These are phyloP conservation scores for Naso thynnoides DNA, from an alignment of 2,797 vertebrate species.

Conservation along the genomic window DNA sequence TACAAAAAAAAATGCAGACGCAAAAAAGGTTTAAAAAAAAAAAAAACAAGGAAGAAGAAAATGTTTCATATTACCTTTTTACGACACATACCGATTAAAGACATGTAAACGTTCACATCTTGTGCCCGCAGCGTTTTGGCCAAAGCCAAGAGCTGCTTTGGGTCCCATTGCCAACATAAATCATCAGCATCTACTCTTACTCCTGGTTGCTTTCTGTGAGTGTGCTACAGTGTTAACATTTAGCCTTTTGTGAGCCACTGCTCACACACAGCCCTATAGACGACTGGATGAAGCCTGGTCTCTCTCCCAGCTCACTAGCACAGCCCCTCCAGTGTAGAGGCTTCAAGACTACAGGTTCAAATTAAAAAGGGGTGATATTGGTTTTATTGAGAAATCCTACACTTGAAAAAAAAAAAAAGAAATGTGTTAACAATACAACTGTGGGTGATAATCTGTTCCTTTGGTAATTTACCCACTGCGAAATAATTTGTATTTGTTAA, in stretches of 20 bases:
- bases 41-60: conserved; percentile 55
- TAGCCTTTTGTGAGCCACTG: conserved; percentile 51
- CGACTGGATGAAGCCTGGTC: conserved; percentile 40
- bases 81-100: conserved; percentile 76
- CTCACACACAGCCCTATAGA: conserved; percentile 59
- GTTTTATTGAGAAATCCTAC: conserved; percentile 76
- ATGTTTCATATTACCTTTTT: conserved; percentile 85
- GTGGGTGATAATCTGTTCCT: conserved; percentile 65
- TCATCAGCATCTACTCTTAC: conserved; percentile 84
- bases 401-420: conserved; percentile 67
- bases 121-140: conserved; percentile 65
- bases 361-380: conserved; percentile 64
- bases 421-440: conserved; percentile 66
- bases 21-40: conserved; percentile 53
- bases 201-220: conserved; percentile 59
- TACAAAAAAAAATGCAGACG: conserved; percentile 71
- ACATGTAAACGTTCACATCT: conserved; percentile 75
- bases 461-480: conserved; percentile 72
- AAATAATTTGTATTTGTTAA: conserved; percentile 85
- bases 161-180: conserved; percentile 82
- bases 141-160: conserved; percentile 67
- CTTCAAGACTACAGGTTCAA: conserved; percentile 63
- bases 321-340: conserved; percentile 61
- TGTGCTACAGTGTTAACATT: conserved; percentile 66
- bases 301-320: conserved; percentile 55